Conservation (phyloP, 1,140 invertebrate species). For the Pseudobourletiella spinata region DNA sequence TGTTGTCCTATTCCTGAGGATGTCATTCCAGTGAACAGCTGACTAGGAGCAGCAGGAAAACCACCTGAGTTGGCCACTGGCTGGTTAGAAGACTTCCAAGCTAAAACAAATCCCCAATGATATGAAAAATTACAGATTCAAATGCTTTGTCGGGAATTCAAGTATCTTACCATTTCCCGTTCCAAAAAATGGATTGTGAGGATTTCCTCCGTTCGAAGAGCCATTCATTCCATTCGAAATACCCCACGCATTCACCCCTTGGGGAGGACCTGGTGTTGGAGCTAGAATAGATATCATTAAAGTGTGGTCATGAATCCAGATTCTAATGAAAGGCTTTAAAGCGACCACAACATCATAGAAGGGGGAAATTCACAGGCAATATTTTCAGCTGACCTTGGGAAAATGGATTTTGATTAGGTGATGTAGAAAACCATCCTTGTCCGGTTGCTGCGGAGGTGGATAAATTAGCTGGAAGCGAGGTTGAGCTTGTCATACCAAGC, state of each 20-base stretch:
- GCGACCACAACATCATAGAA: background rate
- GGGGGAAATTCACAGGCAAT: background rate
- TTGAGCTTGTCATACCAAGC: slow-evolving; percentile 24
- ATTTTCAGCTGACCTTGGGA: slow-evolving; percentile 22
- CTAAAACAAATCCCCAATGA: background rate
- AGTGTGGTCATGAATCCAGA: background rate
- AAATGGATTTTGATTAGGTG: slow-evolving; percentile 32
- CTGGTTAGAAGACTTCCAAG: slow-evolving; percentile 10
- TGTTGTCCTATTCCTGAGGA: slow-evolving; percentile 6
- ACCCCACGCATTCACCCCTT: slow-evolving; percentile 14
- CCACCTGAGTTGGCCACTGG: slow-evolving; percentile 4
- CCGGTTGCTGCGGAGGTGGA: slow-evolving; percentile 14
- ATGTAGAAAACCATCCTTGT: slow-evolving; percentile 27
- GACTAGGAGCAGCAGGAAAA: slow-evolving; percentile 7
- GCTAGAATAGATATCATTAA: background rate
- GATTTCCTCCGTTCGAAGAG: slow-evolving; percentile 9
- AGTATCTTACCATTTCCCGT: slow-evolving; percentile 1
- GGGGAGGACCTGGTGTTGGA: background rate
- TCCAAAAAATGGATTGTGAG: slow-evolving; percentile 27
- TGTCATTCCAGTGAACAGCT: background rate
- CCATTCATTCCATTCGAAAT: slow-evolving; percentile 2
- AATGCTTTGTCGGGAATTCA: too few species aligned
- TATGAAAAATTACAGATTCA: background rate
- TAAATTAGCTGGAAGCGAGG: slow-evolving; percentile 33
- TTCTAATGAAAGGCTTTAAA: background rate